Percentiles rank a stretch among this genome's conserved stretches.
These are phyloP conservation scores for Leptopterna dolabrata DNA, from an alignment of 2,888 invertebrate species.

Conservation along the genomic window DNA sequence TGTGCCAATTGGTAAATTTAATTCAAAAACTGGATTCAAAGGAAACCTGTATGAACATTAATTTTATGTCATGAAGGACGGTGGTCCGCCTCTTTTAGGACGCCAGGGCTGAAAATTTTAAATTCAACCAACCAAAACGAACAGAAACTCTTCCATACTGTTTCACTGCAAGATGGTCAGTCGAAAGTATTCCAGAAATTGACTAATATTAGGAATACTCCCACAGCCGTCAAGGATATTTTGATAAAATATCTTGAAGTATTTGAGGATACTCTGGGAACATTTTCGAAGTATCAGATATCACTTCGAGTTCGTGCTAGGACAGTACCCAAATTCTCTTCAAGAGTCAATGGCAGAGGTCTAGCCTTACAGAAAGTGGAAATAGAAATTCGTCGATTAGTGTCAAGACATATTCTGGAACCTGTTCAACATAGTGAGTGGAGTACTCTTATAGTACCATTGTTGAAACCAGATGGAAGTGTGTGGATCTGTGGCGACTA, in stretches of 20 bases:
- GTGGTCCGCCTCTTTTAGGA: slow-evolving; percentile 6
- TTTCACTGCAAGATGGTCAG: background rate
- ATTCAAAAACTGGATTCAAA: background rate
- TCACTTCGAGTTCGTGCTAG: slow-evolving; percentile 60
- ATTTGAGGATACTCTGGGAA: background rate
- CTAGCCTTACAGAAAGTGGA: slow-evolving; percentile 61
- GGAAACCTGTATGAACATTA: background rate
- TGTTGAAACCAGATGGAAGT: slow-evolving; percentile 64
- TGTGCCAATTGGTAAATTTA: slow-evolving; percentile 20
- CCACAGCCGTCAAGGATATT: background rate
- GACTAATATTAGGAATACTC: background rate
- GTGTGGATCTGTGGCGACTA: slow-evolving; percentile 66
- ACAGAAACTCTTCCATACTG: background rate
- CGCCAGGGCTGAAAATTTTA: slow-evolving; percentile 6
- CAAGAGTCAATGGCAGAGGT: too few relatives aligned
- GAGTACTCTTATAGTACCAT: slow-evolving; percentile 65
- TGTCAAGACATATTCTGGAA: slow-evolving; percentile 59
- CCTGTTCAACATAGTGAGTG: slow-evolving; percentile 62
- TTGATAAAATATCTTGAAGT: background rate
- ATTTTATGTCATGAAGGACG: slow-evolving; percentile 23
- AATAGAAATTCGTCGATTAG: slow-evolving; percentile 61
- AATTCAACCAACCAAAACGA: background rate
- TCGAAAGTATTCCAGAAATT: background rate
- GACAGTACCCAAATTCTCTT: slow-evolving; percentile 62
- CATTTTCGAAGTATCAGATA: slow-evolving; percentile 52